Conservation (phyloP, 2,797 vertebrate species). For the Macroramphosus scolopax region DNA sequence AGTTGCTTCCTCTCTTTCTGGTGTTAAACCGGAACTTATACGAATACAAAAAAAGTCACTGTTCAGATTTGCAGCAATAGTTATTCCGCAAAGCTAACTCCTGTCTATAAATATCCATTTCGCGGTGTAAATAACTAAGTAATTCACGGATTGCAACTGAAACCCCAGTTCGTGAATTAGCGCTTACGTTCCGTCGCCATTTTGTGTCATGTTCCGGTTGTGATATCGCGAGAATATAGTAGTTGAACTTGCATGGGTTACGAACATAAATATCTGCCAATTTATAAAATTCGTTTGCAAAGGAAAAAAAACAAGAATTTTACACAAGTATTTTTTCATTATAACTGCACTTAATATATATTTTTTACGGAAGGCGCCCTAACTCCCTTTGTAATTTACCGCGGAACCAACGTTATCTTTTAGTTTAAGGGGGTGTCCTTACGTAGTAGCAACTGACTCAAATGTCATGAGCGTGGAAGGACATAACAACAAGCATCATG, state of each 20-base stretch:
- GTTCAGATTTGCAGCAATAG: conserved; percentile 16
- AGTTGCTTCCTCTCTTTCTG: conserved; percentile 49
- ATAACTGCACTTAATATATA: not conserved
- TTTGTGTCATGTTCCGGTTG: conserved; percentile 69
- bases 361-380: accelerated
- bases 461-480: conserved; percentile 55
- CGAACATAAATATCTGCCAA: no score
- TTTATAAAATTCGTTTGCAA: no score
- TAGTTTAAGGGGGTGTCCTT: conserved; percentile 24
- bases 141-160: conserved; percentile 51
- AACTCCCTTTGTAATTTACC: not conserved
- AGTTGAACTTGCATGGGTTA: no score
- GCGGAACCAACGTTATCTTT: conserved; percentile 46
- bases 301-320: no score
- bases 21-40: conserved; percentile 28
- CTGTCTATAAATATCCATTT: conserved; percentile 43
- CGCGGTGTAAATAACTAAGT: conserved; percentile 37
- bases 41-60: conserved; percentile 30
- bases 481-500: conserved; percentile 59
- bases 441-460: conserved; percentile 18
- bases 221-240: conserved; percentile 56
- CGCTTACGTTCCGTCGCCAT: conserved; percentile 73
- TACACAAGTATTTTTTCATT: accelerated
- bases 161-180: conserved; percentile 71
- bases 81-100: conserved; percentile 28